Conservation (phyloP, 2,797 vertebrate species). For the Microchirus variegatus region DNA sequence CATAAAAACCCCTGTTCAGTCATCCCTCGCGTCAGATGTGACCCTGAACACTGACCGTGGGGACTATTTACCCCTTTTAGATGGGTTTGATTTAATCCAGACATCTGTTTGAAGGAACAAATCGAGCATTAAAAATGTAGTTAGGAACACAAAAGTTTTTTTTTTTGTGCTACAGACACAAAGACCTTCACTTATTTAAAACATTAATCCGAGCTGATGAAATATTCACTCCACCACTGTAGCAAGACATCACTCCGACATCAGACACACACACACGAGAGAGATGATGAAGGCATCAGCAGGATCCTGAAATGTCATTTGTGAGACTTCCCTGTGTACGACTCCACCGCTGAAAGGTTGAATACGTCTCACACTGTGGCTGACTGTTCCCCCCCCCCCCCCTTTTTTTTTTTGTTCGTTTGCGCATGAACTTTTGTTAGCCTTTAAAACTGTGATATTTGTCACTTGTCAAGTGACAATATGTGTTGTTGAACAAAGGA, state of each 20-base stretch:
- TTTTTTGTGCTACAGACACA: conserved; percentile 6
- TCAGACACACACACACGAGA: conserved; percentile 4
- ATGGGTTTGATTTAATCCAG: conserved; percentile 29
- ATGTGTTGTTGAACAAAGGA: conserved; percentile 16
- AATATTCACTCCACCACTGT: conserved; percentile 50
- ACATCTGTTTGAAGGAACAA: conserved; percentile 43
- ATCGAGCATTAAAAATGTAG: conserved; percentile 42
- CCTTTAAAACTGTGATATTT: conserved; percentile 21
- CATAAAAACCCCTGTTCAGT: neutral
- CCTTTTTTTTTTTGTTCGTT: conserved; percentile 6
- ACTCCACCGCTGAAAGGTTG: conserved; percentile 22
- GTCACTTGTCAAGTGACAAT: conserved; percentile 7
- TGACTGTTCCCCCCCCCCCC: too few relatives aligned
- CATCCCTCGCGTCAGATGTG: neutral
- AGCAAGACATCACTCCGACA: conserved; percentile 30
- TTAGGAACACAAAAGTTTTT: conserved; percentile 42
- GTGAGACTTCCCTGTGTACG: conserved; percentile 3
- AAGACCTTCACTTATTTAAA: conserved; percentile 36
- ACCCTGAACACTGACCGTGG: conserved; percentile 15
- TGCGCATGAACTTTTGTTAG: conserved; percentile 18
- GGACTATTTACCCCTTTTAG: conserved; percentile 13
- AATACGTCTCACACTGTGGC: conserved; percentile 16
- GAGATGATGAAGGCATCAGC: conserved; percentile 35
- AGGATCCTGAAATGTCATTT: conserved; percentile 19
- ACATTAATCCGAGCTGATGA: conserved; percentile 50